phyloP scores from a whole-genome alignment of 2,797 vertebrate species.

The Danio choprae region DNA sequence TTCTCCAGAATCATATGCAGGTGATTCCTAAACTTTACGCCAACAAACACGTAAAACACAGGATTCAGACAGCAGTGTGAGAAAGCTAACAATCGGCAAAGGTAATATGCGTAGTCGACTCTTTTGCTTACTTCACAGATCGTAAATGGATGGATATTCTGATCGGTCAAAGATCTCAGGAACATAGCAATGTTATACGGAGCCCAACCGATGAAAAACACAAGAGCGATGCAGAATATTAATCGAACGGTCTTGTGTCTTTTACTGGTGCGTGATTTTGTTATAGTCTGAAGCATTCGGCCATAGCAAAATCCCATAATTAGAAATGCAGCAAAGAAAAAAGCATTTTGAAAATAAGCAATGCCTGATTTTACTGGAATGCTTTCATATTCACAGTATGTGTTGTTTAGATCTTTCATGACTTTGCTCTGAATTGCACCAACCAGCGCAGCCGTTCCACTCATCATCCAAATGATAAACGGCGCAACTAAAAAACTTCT shows the following conservation, averaged over 20 bases:
- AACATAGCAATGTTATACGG: constrained; percentile 89
- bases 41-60: constrained; percentile 89
- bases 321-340: constrained; percentile 83
- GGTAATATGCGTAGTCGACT: constrained; percentile 75
- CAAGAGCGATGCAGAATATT: constrained; percentile 84
- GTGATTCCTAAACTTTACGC: constrained; percentile 89
- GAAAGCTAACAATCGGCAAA: constrained; percentile 85
- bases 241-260: constrained; percentile 85
- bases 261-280: constrained; percentile 74
- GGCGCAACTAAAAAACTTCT: constrained; percentile 61
- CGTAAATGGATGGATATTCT: not conserved
- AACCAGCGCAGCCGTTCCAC: constrained; percentile 78
- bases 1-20: constrained; percentile 70
- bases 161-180: constrained; percentile 69
- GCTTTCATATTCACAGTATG: constrained; percentile 72
- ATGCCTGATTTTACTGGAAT: constrained; percentile 62
- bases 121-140: constrained; percentile 69
- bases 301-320: constrained; percentile 86
- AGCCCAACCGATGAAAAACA: constrained; percentile 90
- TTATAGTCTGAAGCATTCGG: constrained; percentile 81
- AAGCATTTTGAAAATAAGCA: constrained; percentile 78
- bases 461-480: constrained; percentile 80
- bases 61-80: constrained; percentile 94
- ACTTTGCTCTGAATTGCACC: constrained; percentile 76
- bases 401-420: not conserved